Evolutionary conservation across 2,797 vertebrate species (phyloP), one percentile per base, ranked within the genome.

Genomic region (Silurus lanzhouensis): DNA sequence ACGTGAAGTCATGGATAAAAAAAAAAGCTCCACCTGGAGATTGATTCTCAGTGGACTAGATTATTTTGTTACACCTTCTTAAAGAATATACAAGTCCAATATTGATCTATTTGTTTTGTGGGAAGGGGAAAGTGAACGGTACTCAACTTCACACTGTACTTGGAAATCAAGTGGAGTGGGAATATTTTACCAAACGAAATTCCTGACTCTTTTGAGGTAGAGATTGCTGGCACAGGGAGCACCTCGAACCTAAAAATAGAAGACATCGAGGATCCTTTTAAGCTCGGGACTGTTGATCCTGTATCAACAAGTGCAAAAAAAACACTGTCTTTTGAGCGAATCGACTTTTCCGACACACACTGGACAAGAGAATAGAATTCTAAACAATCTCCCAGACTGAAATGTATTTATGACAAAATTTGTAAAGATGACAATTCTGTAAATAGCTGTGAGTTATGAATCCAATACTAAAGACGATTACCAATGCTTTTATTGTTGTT

Each of bases 341-440:
- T 83, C 83, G 82, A 85, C 84, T 87, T 87, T 93, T 92, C 31
- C 38, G 88, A 89, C 92, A 94, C 91, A 91, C 91, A 93, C 87
- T 79, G 81, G 88, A 92, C 88, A 74, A 83, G 83, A 92, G 92
- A 90, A 91, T 88, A 92, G 87, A 91, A 90, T 88, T 93, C 87
- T 10, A 66, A 83, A 90, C 48, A 89, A 94, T 92, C 93, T 94
- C 95, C 95, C 95, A 95, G 95, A 94, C 95, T 95, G 96, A 96
- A 96, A 96, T 97, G 95, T 98, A 97, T 97, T 97, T 97, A 97
- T 96, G 93, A 96, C 89, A 94, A 95, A 94, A 94, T 96, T 96
- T 97, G 95, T 97, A 95, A 93, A 94, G 89, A 91, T 84, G 86
- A 89, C 52, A 77, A 89, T 86, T 87, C 88, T 95, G 93, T 96